A percentile compares a stretch with the other conserved stretches of the same genome.
Evolutionary conservation across 2,113 vertebrate species (phyloP).

Genomic region (Scopus umbretta): DNA sequence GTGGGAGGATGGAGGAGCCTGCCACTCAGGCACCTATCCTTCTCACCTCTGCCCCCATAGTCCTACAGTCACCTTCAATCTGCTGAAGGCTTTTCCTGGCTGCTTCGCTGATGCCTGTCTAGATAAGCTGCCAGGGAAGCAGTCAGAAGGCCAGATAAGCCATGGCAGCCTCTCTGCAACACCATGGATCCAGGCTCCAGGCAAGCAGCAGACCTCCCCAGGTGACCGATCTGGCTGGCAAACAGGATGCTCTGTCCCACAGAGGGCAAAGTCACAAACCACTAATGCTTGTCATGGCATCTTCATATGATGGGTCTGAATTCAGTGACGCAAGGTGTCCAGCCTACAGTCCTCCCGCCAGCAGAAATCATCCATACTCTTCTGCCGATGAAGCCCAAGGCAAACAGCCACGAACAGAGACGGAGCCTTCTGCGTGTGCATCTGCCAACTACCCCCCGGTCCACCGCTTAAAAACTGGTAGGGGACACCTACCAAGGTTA

Average conservation of each 20-base stretch:
- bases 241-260: background rate
- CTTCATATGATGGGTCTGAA: background rate
- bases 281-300: background rate
- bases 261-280: background rate
- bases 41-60: background rate
- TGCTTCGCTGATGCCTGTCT: background rate
- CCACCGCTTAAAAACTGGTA: background rate
- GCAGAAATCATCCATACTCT: background rate
- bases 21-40: background rate
- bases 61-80: background rate
- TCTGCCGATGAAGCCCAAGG: background rate
- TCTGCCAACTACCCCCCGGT: background rate
- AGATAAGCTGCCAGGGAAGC: background rate
- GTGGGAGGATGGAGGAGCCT: background rate
- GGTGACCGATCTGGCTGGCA: background rate
- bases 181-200: background rate
- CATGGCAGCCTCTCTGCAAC: background rate
- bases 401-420: background rate
- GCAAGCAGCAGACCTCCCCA: background rate
- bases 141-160: background rate
- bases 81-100: background rate
- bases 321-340: background rate
- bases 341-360: background rate
- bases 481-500: slow-evolving; percentile 47
- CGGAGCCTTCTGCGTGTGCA: background rate